Evolutionary conservation across 2,888 invertebrate species (phyloP).

Genomic region (Agrochola circellaris): DNA sequence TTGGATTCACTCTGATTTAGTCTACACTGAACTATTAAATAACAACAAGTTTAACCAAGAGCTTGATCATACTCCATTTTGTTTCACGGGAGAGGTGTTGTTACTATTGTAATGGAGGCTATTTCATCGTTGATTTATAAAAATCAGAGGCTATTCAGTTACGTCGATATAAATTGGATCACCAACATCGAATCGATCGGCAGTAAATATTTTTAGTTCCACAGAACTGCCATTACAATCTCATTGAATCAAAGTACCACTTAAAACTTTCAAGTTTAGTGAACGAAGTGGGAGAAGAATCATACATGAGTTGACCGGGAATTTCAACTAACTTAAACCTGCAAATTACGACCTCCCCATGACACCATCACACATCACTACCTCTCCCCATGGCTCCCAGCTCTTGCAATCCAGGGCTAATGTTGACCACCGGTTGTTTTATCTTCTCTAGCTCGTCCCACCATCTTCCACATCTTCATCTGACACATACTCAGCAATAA

Average conservation of each 20-base stretch:
- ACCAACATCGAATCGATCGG: not conserved
- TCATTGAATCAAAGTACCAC: not conserved
- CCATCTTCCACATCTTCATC: no score
- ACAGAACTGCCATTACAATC: not conserved
- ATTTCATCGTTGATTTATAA: slow-evolving; percentile 7
- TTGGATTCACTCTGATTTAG: slow-evolving; percentile 14
- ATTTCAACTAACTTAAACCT: no score
- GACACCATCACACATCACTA: no score
- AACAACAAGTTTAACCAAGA: not conserved
- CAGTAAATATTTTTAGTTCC: not conserved
- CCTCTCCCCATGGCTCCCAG: no score
- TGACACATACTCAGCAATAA: not conserved
- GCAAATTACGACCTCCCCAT: not conserved
- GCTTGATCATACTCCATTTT: not conserved
- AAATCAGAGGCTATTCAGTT: slow-evolving; percentile 12
- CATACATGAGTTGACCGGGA: no score
- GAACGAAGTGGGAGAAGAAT: not conserved
- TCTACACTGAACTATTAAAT: not conserved
- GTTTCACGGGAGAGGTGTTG: not conserved
- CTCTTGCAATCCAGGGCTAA: no score
- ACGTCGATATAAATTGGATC: not conserved
- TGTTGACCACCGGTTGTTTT: no score
- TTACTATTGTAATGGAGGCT: not conserved
- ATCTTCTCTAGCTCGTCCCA: no score
- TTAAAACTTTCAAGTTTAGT: not conserved